These are phyloP conservation scores for Hirundichthys speculiger DNA, from an alignment of 2,113 vertebrate genomes.

Conservation along the genomic window DNA sequence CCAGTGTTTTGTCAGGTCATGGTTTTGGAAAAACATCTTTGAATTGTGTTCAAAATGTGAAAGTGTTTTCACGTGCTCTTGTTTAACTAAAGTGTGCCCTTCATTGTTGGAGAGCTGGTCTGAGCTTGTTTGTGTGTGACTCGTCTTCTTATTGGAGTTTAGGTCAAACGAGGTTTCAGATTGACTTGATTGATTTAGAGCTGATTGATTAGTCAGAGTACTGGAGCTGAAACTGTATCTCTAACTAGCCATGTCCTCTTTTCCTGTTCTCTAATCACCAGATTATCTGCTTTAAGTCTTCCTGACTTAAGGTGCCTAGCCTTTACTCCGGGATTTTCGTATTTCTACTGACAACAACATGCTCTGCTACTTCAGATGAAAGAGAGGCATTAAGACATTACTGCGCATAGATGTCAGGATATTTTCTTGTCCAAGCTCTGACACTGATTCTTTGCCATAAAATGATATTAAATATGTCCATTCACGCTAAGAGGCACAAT, in stretches of 20 bases:
- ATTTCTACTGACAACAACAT: conserved; percentile 18
- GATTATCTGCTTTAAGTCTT: conserved; percentile 49
- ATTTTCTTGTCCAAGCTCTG: background rate
- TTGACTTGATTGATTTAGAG: conserved; percentile 49
- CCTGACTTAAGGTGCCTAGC: conserved; percentile 15
- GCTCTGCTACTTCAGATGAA: background rate
- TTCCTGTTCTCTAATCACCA: conserved; percentile 48
- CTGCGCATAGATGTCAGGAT: background rate
- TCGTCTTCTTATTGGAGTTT: background rate
- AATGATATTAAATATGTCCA: too few relatives aligned
- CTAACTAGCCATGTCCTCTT: conserved; percentile 15
- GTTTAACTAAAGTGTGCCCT: conserved; percentile 2
- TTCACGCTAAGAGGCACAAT: too few relatives aligned
- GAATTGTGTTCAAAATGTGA: too few relatives aligned
- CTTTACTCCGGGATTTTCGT: conserved; percentile 10
- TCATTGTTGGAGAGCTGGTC: background rate
- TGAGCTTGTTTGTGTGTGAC: background rate
- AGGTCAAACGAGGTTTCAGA: conserved; percentile 21
- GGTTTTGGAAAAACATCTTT: too few relatives aligned
- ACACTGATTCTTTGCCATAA: too few relatives aligned
- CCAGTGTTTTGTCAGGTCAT: too few relatives aligned
- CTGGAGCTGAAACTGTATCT: conserved; percentile 5
- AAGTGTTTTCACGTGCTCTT: background rate
- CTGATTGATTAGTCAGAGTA: conserved; percentile 49
- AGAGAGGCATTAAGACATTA: background rate